Base-by-base conservation (phyloP, 1,140 invertebrate species). In the Caenorhabditis briggsae region DNA sequence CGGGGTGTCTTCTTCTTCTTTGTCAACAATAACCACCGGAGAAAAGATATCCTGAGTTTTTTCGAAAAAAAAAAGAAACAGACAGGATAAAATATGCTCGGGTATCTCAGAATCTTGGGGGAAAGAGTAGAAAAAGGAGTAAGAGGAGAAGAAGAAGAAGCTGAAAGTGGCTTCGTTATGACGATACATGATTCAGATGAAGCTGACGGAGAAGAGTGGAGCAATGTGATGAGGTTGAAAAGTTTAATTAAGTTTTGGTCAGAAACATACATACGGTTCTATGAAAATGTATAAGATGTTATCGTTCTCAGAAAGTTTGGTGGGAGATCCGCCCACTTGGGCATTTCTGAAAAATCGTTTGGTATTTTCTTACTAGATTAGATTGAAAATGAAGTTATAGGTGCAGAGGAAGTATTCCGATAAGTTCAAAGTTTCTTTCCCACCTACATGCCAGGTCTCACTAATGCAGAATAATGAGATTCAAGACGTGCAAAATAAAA, bases 201-300 rank as follows among this genome's bases (percentile, higher is more conserved):
- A 53, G 50, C 11, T 16, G 50, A 14, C 50, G 50, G 59, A 12
- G 20, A 23, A 12, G n/a, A 58, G 56, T n/a, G 56, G 18, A 58
- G 56, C 16, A 16, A 33, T 58, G 18, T n/a, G 56, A 18, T 9
- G 23, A 11, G 18, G 64, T 43, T 70, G 43, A 41, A 70, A 70
- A 46, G 64, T 46, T 70, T 70, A 43, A 70, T 70, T 70, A 46
- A 70, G 20, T n/a, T 33, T 33, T 46, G 64, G 64, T 70, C 64
- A 70, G 64, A 70, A 46, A 70, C 64, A n/a, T 33, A 64, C 7
- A n/a, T 58, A 58, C 56, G n/a, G n/a, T 58, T 58, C 56, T 14
- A n/a, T 8, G 56, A n/a, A 58, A n/a, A 58, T 58, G 56, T 20
- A 5, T 11, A 53, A 2, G 5, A 1, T 53, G 9, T 53, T 16